Base-by-base conservation (phyloP, 2,797 vertebrate genomes). In the Meda fulgida region DNA sequence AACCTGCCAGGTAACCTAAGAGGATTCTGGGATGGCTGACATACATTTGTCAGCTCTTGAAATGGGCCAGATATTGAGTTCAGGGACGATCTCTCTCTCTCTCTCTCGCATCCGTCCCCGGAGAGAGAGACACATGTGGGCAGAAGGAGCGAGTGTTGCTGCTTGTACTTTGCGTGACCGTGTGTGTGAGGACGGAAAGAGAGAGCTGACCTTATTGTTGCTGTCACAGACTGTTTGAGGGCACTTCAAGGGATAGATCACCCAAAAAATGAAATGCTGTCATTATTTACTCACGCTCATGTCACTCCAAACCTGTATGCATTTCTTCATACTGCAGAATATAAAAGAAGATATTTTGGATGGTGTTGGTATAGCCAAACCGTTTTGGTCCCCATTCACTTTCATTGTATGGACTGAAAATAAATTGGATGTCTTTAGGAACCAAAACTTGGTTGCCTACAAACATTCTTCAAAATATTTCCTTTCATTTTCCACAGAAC, bases 41-140 rank as follows among this genome's bases (percentile, higher is more conserved):
- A 58, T 4, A 58, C 51, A 58, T 58, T 58, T 40, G 75, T 77
- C 53, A 5, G n/a, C 34, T 26, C 31, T 58, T 58, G 21, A 77
- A 77, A 38, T 77, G 53, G 21, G 75, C 51, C 75, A 77, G 34
- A 58, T 38, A 38, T 77, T 38, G 51, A 77, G 48, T 77, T 58
- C 51, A 58, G 51, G 34, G 51, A 38, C 72, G 53, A 34, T 48
- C 46, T 51, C 72, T 34, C 29, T n/a, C n/a, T n/a, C n/a, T n/a
- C n/a, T n/a, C n/a, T n/a, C n/a, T n/a, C n/a, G n/a, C n/a, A n/a
- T n/a, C n/a, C n/a, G n/a, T n/a, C n/a, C n/a, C n/a, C n/a, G n/a
- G n/a, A n/a, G n/a, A n/a, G n/a, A n/a, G n/a, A n/a, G n/a, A n/a
- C 5, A 34, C 29, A 21, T 34, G 72, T n/a, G 58, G 51, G 51